Evolutionary conservation across 2,113 vertebrate genomes (phyloP).

Genomic region (Ammodytes dubius): DNA sequence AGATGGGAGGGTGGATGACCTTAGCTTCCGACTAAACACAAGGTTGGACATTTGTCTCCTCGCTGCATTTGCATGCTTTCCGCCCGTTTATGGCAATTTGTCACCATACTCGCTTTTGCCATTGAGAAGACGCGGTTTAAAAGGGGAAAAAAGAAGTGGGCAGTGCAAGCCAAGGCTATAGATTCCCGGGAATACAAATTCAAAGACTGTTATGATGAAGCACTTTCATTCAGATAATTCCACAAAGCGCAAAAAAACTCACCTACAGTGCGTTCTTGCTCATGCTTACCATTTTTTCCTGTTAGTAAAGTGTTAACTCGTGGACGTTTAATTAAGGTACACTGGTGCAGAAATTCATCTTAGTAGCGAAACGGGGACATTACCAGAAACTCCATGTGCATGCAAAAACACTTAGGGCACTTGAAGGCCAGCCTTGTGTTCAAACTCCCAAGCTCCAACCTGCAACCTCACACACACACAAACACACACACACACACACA

Average conservation of each 20-base stretch:
- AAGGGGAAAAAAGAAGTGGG: background rate
- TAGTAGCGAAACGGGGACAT: constrained; percentile 7
- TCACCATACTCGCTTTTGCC: constrained; percentile 70
- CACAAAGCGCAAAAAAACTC: constrained; percentile 39
- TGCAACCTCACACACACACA: constrained; percentile 40
- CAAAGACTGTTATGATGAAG: constrained; percentile 74
- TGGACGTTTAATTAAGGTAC: constrained; percentile 51
- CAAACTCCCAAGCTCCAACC: constrained; percentile 2
- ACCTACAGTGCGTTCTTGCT: constrained; percentile 24
- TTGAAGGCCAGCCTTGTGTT: constrained; percentile 5
- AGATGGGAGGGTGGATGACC: constrained; percentile 83
- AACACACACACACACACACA: constrained; percentile 53
- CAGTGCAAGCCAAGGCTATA: constrained; percentile 34
- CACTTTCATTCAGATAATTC: constrained; percentile 66
- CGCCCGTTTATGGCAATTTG: constrained; percentile 79
- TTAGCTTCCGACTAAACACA: constrained; percentile 85
- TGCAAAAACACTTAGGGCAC: background rate
- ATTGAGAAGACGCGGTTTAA: constrained; percentile 44
- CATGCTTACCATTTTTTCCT: constrained; percentile 21
- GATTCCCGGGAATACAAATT: constrained; percentile 41
- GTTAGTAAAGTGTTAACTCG: constrained; percentile 15
- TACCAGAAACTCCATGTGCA: background rate
- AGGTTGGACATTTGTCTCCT: constrained; percentile 85
- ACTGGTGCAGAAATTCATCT: constrained; percentile 56
- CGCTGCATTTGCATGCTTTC: constrained; percentile 81